Base-by-base conservation (phyloP, 2,113 vertebrate genomes). In the Rhea pennata region DNA sequence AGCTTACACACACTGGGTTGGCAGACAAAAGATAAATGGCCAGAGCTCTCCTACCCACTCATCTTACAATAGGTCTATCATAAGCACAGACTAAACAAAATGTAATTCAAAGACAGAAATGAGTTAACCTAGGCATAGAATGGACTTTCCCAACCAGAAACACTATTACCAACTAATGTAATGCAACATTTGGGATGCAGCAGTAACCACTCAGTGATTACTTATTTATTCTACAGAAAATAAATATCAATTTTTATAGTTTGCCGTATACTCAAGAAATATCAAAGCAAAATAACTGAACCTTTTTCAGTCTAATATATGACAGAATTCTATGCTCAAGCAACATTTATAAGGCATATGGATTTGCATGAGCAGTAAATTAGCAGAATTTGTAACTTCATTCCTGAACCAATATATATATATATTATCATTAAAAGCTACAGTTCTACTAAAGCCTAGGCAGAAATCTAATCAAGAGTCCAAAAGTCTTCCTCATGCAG, bases 1-100 rank as follows among this genome's bases (percentile, higher is more conserved):
- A 66, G 91, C 94, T 95, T 89, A 66, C 97, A 97, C 86, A 82
- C 73, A 54, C 84, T 50, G 73, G 61, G 78, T 12, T 96, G 88
- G 90, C 89, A 95, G 78, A 87, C 75, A 96, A 88, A 93, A 96
- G 91, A 91, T 54, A 42, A 96, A 62, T 77, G 92, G 89, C 53
- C 94, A 97, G 81, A 87, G 71, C 87, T 64, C 69, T 78, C 76
- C 95, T 94, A 86, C 73, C 94, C 86, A 96, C 87, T 86, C 77
- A 90, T 73, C 66, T 94, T 92, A 84, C 89, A 95, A 89, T 66
- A 88, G n/a, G 44, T 50, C 90, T 85, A 20, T 58, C 84, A 31
- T 70, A 94, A 83, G 56, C 42, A 88, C 4, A 64, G 10, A 76
- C 51, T 67, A 59, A 92, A 88, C 66, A 95, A 91, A 92, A 74